phyloP scores from a whole-genome alignment of 2,113 vertebrate genomes.

The Lucifuga dentata region DNA sequence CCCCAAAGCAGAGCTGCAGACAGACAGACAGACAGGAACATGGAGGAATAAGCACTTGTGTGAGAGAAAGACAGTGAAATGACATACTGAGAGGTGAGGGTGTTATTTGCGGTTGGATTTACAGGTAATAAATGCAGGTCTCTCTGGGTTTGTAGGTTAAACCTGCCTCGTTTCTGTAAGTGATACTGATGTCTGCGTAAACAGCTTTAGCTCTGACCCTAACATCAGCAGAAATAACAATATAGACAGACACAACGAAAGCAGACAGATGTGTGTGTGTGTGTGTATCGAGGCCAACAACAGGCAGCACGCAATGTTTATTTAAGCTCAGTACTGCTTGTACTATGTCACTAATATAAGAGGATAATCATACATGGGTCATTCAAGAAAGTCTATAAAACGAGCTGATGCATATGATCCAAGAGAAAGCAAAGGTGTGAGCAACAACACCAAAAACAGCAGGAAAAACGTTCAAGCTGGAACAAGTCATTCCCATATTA shows the following conservation, averaged over 20 bases:
- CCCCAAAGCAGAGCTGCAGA: not conserved
- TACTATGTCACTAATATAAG: conserved; percentile 2
- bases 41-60: conserved; percentile 5
- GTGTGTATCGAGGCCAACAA: not conserved
- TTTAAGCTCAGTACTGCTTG: not conserved
- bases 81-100: not conserved
- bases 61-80: conserved; percentile 10
- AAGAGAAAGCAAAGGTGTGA: not conserved
- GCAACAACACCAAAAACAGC: too few relatives aligned
- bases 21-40: conserved; percentile 10
- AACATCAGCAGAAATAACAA: conserved; percentile 60
- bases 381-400: not conserved
- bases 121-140: conserved; percentile 38
- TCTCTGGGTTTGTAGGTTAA: conserved; percentile 30
- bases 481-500: too few relatives aligned
- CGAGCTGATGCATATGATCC: not conserved
- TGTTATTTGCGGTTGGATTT: conserved; percentile 36
- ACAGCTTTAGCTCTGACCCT: conserved; percentile 46
- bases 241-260: conserved; percentile 8
- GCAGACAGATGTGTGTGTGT: conserved; percentile 11
- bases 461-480: too few relatives aligned
- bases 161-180: conserved; percentile 56
- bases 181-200: conserved; percentile 76
- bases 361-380: conserved; percentile 2
- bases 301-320: not conserved